phyloP scores from a whole-genome alignment of 2,797 vertebrate species.

The Notamacropus eugenii region DNA sequence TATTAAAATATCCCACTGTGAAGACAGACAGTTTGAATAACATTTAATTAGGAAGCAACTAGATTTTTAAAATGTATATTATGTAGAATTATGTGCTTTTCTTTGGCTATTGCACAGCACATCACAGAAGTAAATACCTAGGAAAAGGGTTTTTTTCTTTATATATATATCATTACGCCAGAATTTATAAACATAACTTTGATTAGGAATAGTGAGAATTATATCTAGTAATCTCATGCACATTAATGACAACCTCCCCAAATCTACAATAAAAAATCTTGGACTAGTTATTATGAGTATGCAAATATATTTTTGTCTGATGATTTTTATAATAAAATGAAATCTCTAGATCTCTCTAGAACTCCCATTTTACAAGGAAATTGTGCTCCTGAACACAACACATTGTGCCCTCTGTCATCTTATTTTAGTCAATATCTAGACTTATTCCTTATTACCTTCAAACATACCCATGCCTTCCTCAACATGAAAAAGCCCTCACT shows the following conservation, averaged over 20 bases:
- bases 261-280: background rate
- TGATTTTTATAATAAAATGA: background rate
- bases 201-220: slow-evolving; percentile 4
- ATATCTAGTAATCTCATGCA: background rate
- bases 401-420: background rate
- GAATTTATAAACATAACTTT: background rate
- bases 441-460: background rate
- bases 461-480: background rate
- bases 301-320: background rate
- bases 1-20: slow-evolving; percentile 53
- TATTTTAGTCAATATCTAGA: background rate
- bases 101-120: slow-evolving; percentile 40
- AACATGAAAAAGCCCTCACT: background rate
- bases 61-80: slow-evolving; percentile 60
- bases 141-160: slow-evolving; percentile 13
- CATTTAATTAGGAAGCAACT: slow-evolving; percentile 57
- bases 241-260: background rate
- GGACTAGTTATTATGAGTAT: background rate
- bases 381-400: background rate
- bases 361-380: background rate
- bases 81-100: slow-evolving; percentile 53
- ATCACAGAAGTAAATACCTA: slow-evolving; percentile 20
- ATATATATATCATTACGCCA: slow-evolving; percentile 26
- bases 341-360: background rate
- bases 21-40: slow-evolving; percentile 57